Evolutionary conservation across 1,140 invertebrate species (phyloP), one percentile per base, ranked within the genome.

Genomic region (Bombus turneri): DNA sequence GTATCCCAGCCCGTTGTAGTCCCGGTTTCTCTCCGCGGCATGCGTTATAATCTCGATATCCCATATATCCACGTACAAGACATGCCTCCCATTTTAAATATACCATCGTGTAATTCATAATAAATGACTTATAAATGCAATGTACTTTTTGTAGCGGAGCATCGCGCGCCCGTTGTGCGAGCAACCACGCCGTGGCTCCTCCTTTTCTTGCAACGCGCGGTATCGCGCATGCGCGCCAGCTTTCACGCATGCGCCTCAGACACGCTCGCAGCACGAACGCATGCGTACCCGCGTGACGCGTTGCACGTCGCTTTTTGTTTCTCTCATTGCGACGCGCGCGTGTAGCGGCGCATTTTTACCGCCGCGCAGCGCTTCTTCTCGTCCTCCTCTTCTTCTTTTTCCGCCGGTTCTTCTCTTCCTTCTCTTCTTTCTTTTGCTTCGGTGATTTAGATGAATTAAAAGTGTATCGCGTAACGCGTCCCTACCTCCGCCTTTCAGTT

Each of bases 61-160:
- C 93, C 94, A 95, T 95, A 95, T 95, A 95, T 95, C 90, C 93
- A 93, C 72, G 92, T 93, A 92, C 93, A 92, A 93, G 94, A 94
- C 93, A 93, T 94, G 92, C 93, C 93, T 94, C 90, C 92, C 93
- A 95, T 95, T 95, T 95, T 94, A 94, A 95, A 95, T 95, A 95
- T 93, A 94, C 93, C 92, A 94, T 95, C 94, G 94, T 95, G 94
- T 95, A 95, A 95, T 95, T 95, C 93, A 95, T 94, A 95, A 95
- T 95, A 95, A 95, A 95, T 95, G 93, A 95, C 95, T 94, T 94
- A 95, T 94, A 95, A 95, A 95, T 95, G 93, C 92, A 93, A 93
- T 93, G 93, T 92, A 93, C 91, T 94, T 94, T 93, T 95, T 94
- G 86, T 75, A 57, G 57, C 64, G 73, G 76, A 31, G 79, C 62